Evolutionary conservation across 30 jellyfish, hydroid and myxozoan genomes (phyloP), one percentile per base, ranked within the genome.

Genomic region (Aurelia sp.): DNA sequence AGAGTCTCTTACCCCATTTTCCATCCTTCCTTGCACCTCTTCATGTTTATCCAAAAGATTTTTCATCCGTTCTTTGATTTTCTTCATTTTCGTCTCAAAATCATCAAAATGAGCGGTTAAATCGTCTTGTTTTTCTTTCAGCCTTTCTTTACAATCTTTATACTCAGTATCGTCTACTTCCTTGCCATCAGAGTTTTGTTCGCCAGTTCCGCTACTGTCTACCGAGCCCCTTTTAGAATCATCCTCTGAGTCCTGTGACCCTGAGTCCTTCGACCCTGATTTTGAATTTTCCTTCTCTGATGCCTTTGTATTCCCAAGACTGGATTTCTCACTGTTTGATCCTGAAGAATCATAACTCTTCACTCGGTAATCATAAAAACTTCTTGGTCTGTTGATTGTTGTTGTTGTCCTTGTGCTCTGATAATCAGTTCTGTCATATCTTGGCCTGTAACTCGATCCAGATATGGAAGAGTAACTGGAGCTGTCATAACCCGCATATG

Each of bases 11-110:
- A 44, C 87, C 4, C 77, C 93, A 31, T 6, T 63, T 44, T 84
- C 87, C 50, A 84, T 52, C 58, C 87, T 71, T 67, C 50, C 93
- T 8, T 84, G 76, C 48, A 84, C 77, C 20, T 73, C 93, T n/a
- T 48, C 77, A 76, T 84, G 78, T 64, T 66, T 72, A 81, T 69
- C 55, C 62, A 84, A 76, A 50, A 84, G 84, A 18, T 17, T 17
- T 17, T 66, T 77, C 87, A 84, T 74, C 65, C 59, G 38, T 52
- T 71, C 82, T 27, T 65, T 72, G 35, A 70, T 72, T 61, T 19
- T 65, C 38, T 59, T 77, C 93, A 84, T 72, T 61, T 72, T 84
- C 66, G 72, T 48, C 24, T 72, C 87, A 53, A 71, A 71, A 16
- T 66, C 84, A 67, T 72, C 86, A 47, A 82, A 69, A 53, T 81